Evolutionary conservation across 2,113 vertebrate genomes (phyloP).

Genomic region (Phalacrocorax aristotelis): DNA sequence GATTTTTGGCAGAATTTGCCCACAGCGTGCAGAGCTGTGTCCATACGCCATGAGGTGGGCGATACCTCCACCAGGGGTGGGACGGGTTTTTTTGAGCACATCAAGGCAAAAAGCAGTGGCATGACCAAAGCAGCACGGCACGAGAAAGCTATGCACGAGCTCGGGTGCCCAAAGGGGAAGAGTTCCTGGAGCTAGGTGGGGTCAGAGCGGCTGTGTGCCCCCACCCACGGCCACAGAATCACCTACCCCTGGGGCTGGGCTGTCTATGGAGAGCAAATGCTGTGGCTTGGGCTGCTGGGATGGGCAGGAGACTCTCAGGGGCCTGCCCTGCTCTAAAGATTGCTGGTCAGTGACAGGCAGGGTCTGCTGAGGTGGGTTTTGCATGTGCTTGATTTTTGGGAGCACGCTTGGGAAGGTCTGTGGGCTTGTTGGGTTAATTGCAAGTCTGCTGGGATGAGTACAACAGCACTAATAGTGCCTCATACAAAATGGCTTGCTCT

Average conservation of each 20-base stretch:
- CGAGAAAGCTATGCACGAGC: neutral
- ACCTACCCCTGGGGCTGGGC: neutral
- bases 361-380: neutral
- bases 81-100: neutral
- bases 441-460: neutral
- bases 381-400: neutral
- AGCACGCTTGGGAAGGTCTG: accelerated
- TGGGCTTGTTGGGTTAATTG: neutral
- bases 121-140: neutral
- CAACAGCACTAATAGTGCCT: neutral
- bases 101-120: neutral
- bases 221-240: accelerated
- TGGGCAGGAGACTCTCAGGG: neutral
- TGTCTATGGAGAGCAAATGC: neutral
- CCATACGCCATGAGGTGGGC: neutral
- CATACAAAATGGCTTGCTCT: neutral
- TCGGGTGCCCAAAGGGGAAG: neutral
- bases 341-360: neutral
- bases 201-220: accelerated
- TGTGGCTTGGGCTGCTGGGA: neutral
- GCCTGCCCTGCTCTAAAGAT: neutral
- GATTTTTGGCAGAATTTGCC: neutral
- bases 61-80: neutral
- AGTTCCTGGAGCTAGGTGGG: neutral
- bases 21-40: accelerated